These are phyloP conservation scores for Sinotaia quadrata DNA, from an alignment of 2,888 invertebrate species.

Conservation along the genomic window DNA sequence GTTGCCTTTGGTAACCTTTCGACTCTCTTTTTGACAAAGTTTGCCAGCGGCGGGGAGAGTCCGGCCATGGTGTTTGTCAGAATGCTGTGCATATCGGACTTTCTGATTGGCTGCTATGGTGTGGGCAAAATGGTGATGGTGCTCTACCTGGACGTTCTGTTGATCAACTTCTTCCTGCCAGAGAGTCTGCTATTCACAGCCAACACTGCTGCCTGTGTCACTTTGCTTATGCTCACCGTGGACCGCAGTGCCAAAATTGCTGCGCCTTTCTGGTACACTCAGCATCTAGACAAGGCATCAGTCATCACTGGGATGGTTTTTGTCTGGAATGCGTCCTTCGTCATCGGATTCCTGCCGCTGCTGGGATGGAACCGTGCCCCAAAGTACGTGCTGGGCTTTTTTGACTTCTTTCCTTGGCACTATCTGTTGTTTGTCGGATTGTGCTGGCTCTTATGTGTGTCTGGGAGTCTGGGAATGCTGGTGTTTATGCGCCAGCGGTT, in stretches of 20 bases:
- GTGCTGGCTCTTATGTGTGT: constrained; percentile 42
- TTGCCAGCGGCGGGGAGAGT: constrained; percentile 53
- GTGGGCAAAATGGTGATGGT: constrained; percentile 55
- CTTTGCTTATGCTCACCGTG: constrained; percentile 53
- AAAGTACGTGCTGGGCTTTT: constrained; percentile 41
- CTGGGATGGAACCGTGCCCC: constrained; percentile 52
- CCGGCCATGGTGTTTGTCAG: constrained; percentile 62
- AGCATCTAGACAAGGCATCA: constrained; percentile 56
- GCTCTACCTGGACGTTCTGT: constrained; percentile 38
- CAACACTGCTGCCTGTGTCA: constrained; percentile 50
- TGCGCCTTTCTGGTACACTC: constrained; percentile 43
- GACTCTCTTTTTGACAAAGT: constrained; percentile 52
- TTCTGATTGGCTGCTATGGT: constrained; percentile 57
- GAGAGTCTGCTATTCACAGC: constrained; percentile 63
- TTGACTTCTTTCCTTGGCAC: constrained; percentile 45
- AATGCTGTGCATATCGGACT: constrained; percentile 48
- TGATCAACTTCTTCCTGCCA: constrained; percentile 63
- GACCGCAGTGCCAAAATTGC: constrained; percentile 56
- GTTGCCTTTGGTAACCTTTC: constrained; percentile 47
- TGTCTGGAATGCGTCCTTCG: constrained; percentile 62
- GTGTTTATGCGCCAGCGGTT: constrained; percentile 16
- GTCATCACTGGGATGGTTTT: constrained; percentile 57
- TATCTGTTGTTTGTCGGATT: constrained; percentile 47
- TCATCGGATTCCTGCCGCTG: constrained; percentile 63
- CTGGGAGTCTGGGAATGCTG: constrained; percentile 42